Base-by-base conservation (phyloP, 2,797 vertebrate genomes). In the Characodon lateralis region DNA sequence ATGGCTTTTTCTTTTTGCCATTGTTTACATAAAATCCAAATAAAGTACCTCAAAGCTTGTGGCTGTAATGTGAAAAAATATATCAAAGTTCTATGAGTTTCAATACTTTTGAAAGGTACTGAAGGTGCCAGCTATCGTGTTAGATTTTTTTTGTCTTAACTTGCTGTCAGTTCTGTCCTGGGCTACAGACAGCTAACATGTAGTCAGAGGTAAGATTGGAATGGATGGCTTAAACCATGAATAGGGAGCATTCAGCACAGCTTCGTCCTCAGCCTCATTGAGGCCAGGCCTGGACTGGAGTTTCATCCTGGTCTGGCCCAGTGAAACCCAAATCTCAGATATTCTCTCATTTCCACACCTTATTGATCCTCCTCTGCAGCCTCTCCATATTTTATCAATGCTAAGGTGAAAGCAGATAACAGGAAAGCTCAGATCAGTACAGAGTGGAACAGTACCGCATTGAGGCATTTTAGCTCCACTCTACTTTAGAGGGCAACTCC, bases 271-370 rank as follows among this genome's bases (percentile, higher is more conserved):
- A 78, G 78, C 85, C 85, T 90, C 89, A 78, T 86, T 81, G 90
- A 89, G 89, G 88, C 82, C 13, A 4, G 75, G 61, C 76, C 84
- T 13, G 77, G 85, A 85, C 83, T 89, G 87, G 87, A 87, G 88
- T 92, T 93, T 92, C 93, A 91, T 51, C 85, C 77, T 1, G 53
- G 81, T 87, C 86, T 89, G 88, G 82, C 74, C 81, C 6, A 0
- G 14, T 90, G 91, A 92, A 92, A 92, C 75, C 72, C 84, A 88
- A 90, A 81, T 89, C 88, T 68, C 80, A 81, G 83, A 26, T 85
- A 83, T 63, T 74, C 80, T 84, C 83, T n/a, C 78, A 87, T 66
- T 90, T 85, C 88, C 86, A 79, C 71, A 78, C 83, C 73, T 85
- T 87, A 93, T 93, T 78, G 91, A 93, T 91, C 83, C 83, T 72